Percentiles rank a stretch among this genome's conserved stretches.
These are phyloP conservation scores for Charanyca ferruginea DNA, from an alignment of 2,888 invertebrate species.

Conservation along the genomic window DNA sequence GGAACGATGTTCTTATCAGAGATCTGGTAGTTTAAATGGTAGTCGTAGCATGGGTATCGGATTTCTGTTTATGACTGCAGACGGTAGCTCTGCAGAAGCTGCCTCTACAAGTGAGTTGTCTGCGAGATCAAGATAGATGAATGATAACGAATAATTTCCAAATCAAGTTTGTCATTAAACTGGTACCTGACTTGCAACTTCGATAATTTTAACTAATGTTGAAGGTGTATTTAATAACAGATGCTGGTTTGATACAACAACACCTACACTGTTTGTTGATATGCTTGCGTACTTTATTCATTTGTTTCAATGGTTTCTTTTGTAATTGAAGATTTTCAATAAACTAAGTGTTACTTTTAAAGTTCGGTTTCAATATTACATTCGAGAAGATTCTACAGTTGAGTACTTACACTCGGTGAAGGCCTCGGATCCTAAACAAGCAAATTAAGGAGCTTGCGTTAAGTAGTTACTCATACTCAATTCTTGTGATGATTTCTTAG, in stretches of 20 bases:
- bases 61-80: conserved; percentile 87
- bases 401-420: conserved; percentile 21
- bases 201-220: conserved; percentile 64
- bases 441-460: conserved; percentile 56
- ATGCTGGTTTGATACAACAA: conserved; percentile 55
- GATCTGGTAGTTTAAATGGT: conserved; percentile 84
- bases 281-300: conserved; percentile 15
- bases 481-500: conserved; percentile 61
- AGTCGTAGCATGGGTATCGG: conserved; percentile 84
- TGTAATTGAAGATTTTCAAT: conserved; percentile 19
- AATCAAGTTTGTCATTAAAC: conserved; percentile 73
- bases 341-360: conserved; percentile 21
- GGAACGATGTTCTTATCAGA: conserved; percentile 82
- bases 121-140: conserved; percentile 76
- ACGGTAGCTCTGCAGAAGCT: conserved; percentile 80
- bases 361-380: conserved; percentile 7
- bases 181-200: conserved; percentile 58
- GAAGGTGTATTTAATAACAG: conserved; percentile 56
- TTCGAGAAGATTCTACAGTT: conserved; percentile 37
- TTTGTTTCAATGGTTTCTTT: conserved; percentile 30
- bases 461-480: conserved; percentile 62
- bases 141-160: conserved; percentile 75
- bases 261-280: conserved; percentile 47
- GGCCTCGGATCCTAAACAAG: conserved; percentile 49
- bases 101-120: conserved; percentile 82